Evolutionary conservation across 2,797 vertebrate species (phyloP).

Genomic region (Betta splendens): DNA sequence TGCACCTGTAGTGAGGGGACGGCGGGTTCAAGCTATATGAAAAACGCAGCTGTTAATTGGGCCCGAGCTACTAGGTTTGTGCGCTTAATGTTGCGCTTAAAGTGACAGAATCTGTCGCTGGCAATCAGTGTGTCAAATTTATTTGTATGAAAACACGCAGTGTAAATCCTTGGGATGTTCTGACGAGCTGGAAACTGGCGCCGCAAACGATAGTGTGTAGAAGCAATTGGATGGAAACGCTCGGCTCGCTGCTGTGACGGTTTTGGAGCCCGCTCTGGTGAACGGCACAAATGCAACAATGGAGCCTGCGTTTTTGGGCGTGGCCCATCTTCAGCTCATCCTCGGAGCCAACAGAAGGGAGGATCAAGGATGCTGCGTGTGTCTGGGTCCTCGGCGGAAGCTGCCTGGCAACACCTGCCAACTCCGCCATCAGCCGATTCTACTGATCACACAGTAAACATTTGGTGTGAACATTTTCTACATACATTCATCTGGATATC

Average conservation of each 20-base stretch:
- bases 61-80: not conserved
- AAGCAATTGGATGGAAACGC: constrained; percentile 1
- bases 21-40: not conserved
- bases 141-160: not conserved
- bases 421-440: constrained; percentile 27
- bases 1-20: not conserved
- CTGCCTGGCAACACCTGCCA: constrained; percentile 29
- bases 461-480: constrained; percentile 29
- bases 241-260: constrained; percentile 15
- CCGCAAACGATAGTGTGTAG: constrained; percentile 4
- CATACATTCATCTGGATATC: constrained; percentile 1
- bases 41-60: not conserved
- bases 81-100: not conserved
- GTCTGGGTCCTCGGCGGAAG: constrained; percentile 25
- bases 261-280: constrained; percentile 4
- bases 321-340: constrained; percentile 29
- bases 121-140: not conserved
- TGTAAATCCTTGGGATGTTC: constrained; percentile 2
- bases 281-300: constrained; percentile 41
- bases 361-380: constrained; percentile 52
- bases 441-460: constrained; percentile 44
- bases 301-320: constrained; percentile 40
- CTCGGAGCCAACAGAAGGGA: constrained; percentile 43
- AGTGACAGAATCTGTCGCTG: not conserved
- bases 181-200: not conserved